Conservation (phyloP, 2,113 vertebrate genomes). For the Urocolius indicus region DNA sequence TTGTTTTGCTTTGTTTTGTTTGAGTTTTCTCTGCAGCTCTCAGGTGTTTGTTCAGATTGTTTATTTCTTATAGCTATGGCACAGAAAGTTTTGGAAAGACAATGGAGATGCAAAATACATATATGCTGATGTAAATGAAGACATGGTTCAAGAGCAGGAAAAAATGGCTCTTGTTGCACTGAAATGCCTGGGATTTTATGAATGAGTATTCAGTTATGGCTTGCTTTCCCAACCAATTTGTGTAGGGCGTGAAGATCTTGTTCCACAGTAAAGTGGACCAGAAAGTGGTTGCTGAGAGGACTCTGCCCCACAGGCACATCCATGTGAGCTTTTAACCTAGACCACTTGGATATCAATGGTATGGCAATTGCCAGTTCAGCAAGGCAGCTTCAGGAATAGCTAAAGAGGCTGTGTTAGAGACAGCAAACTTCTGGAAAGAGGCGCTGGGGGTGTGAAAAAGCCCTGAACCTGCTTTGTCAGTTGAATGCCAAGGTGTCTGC, state of each 20-base stretch:
- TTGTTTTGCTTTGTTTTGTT: conserved; percentile 16
- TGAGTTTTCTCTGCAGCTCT: neutral
- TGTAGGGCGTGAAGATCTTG: neutral
- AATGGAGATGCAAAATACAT: neutral
- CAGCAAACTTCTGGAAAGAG: neutral
- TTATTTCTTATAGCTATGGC: neutral
- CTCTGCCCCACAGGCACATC: neutral
- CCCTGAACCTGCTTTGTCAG: neutral
- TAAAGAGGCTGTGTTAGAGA: neutral
- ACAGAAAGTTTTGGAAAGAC: conserved; percentile 21
- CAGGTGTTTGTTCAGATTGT: neutral
- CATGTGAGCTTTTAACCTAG: neutral
- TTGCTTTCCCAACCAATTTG: neutral
- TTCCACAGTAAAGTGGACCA: neutral
- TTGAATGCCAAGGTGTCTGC: neutral
- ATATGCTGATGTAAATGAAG: rapidly evolving
- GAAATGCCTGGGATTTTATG: neutral
- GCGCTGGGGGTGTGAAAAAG: rapidly evolving
- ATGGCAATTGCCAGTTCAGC: neutral
- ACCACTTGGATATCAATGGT: neutral
- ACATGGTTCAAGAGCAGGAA: neutral
- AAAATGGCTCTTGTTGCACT: neutral
- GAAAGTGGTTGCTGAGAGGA: neutral
- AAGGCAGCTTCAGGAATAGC: neutral
- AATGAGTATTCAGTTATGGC: neutral